phyloP scores from a whole-genome alignment of 2,797 vertebrate genomes.

The Sebastes oblongus region DNA sequence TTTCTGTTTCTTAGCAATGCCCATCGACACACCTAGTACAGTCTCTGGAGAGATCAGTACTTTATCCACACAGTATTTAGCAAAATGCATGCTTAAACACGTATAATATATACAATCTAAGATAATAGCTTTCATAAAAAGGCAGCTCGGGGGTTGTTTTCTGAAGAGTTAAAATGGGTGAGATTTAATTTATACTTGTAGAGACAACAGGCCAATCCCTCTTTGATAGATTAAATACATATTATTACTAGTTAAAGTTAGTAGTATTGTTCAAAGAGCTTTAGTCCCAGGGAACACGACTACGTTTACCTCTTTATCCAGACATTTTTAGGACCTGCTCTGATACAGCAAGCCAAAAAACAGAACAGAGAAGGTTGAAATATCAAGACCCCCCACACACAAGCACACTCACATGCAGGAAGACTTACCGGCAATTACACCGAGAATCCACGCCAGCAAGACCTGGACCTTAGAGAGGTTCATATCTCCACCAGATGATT shows the following conservation, averaged over 20 bases:
- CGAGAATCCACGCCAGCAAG: slow-evolving; percentile 43
- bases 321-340: background rate
- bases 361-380: background rate
- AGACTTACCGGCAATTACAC: slow-evolving; percentile 60
- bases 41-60: background rate
- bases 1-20: background rate
- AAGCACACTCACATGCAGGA: background rate
- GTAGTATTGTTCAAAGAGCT: background rate
- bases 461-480: slow-evolving; percentile 38
- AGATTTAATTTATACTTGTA: background rate
- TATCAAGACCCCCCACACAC: background rate
- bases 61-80: background rate
- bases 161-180: background rate
- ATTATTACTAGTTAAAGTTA: background rate
- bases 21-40: background rate
- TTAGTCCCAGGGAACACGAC: background rate
- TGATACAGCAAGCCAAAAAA: background rate
- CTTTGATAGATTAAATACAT: background rate
- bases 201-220: background rate
- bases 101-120: background rate
- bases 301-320: background rate
- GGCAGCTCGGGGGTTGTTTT: background rate
- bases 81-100: background rate
- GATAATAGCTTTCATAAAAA: background rate
- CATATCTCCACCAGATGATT: slow-evolving; percentile 49